These are phyloP conservation scores for Diabrotica virgifera DNA, from an alignment of 1,140 invertebrate species.

Conservation along the genomic window DNA sequence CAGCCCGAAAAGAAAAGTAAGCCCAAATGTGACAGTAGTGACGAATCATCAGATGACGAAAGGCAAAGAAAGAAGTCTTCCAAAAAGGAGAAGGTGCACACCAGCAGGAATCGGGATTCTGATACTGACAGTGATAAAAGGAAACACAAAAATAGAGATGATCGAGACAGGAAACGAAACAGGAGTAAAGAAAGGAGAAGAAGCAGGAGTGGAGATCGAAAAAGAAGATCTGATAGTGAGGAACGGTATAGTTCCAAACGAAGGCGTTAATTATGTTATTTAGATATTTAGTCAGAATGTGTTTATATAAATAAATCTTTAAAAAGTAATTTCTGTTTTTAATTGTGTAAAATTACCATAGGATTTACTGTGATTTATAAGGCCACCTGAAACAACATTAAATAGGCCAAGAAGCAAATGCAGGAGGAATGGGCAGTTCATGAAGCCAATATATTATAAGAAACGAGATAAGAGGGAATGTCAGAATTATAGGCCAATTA, in stretches of 20 bases:
- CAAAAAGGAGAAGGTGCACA: neutral
- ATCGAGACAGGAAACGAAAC: neutral
- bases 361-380: no score
- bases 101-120: neutral
- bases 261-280: neutral
- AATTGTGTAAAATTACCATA: no score
- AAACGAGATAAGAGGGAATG: no score
- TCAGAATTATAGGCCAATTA: no score
- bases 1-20: conserved; percentile 51
- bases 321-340: neutral
- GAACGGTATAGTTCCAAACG: conserved; percentile 8
- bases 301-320: no score
- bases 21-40: conserved; percentile 6
- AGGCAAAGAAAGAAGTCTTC: neutral
- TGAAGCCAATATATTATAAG: no score
- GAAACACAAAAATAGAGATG: neutral
- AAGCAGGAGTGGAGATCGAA: neutral
- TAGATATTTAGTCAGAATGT: no score
- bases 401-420: no score
- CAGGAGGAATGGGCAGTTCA: no score
- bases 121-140: neutral
- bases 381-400: no score
- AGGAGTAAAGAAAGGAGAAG: neutral
- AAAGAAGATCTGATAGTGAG: neutral
- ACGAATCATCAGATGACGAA: conserved; percentile 8